phyloP scores from a whole-genome alignment of 2,797 vertebrate species.

The Cetoscarus ocellatus region DNA sequence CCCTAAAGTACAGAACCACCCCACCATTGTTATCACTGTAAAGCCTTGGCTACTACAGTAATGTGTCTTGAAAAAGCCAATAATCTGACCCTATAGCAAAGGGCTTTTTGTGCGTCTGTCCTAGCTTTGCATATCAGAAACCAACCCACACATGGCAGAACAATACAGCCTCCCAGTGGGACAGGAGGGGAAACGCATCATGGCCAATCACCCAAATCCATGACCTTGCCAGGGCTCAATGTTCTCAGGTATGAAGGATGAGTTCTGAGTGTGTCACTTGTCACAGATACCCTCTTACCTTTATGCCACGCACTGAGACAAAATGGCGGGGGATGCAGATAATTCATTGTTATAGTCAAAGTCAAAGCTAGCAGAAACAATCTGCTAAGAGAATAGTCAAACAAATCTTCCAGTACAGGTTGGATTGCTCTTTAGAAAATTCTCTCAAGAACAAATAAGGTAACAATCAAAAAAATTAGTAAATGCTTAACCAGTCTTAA shows the following conservation, averaged over 20 bases:
- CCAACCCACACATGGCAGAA: conserved; percentile 10
- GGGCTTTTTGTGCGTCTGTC: neutral
- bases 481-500: neutral
- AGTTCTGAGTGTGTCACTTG: conserved; percentile 1
- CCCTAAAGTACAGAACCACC: no score
- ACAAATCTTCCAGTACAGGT: neutral
- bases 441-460: conserved; percentile 2
- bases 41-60: neutral
- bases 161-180: conserved; percentile 13
- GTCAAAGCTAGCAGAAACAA: conserved; percentile 20
- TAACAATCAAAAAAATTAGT: neutral
- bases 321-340: conserved; percentile 15
- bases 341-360: conserved; percentile 16
- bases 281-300: conserved; percentile 23
- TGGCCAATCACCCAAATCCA: conserved; percentile 7
- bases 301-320: conserved; percentile 7
- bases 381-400: conserved; percentile 3
- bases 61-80: conserved; percentile 1
- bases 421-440: neutral
- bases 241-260: conserved; percentile 16
- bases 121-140: neutral
- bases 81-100: neutral
- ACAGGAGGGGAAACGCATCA: neutral
- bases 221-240: conserved; percentile 15
- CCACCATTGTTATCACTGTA: no score